Evolutionary conservation across 2,113 vertebrate genomes (phyloP).

Genomic region (Charina bottae): DNA sequence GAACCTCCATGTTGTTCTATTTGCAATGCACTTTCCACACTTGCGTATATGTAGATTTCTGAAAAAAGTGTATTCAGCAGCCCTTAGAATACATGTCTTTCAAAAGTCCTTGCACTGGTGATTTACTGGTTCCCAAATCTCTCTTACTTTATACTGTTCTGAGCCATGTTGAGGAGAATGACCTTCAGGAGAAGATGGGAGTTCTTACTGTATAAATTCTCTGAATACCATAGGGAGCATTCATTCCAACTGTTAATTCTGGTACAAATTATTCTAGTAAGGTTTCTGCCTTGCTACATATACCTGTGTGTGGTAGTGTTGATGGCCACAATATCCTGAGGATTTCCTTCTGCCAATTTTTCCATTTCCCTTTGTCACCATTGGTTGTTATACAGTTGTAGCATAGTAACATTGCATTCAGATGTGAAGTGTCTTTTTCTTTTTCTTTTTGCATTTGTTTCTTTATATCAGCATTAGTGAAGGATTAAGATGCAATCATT

Average conservation of each 20-base stretch:
- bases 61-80: not conserved
- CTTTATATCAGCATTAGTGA: not conserved
- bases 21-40: not conserved
- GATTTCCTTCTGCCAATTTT: not conserved
- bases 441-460: not conserved
- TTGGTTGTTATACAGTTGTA: not conserved
- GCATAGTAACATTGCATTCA: not conserved
- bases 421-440: not conserved
- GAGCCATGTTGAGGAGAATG: not conserved
- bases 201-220: not conserved
- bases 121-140: not conserved
- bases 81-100: not conserved
- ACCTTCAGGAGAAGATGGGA: not conserved
- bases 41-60: not conserved
- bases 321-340: not conserved
- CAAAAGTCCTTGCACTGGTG: not conserved
- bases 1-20: fast-evolving
- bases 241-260: not conserved
- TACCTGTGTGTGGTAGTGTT: not conserved
- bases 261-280: not conserved
- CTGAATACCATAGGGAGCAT: not conserved
- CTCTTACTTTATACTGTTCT: not conserved
- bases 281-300: not conserved
- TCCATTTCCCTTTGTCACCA: not conserved
- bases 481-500: not conserved